Evolutionary conservation across 2,888 invertebrate genomes (phyloP).

Genomic region (Coleophora deauratella): DNA sequence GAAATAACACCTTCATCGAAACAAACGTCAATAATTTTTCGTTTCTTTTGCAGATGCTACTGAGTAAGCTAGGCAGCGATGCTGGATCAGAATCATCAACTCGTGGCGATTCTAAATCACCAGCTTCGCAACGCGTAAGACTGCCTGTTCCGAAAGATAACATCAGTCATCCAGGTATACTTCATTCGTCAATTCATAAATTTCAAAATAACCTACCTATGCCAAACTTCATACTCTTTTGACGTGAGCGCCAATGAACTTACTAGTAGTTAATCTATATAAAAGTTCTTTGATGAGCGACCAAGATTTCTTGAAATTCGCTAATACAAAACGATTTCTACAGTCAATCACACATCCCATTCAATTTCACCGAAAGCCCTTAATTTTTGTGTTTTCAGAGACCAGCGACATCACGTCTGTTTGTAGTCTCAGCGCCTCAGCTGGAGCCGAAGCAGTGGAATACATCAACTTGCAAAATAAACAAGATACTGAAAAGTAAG

Average conservation of each 20-base stretch:
- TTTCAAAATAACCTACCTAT: too few species aligned
- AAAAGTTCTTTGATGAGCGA: too few species aligned
- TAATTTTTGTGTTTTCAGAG: conserved; percentile 49
- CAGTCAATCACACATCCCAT: too few species aligned
- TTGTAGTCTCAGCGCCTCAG: conserved; percentile 80
- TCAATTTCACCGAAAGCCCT: too few species aligned
- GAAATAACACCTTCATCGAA: too few species aligned
- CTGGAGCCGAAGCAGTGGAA: conserved; percentile 69
- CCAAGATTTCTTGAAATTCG: too few species aligned
- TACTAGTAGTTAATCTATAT: too few species aligned
- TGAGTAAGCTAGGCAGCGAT: conserved; percentile 79
- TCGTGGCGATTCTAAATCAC: conserved; percentile 49
- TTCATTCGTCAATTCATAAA: too few species aligned
- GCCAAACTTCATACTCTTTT: too few species aligned
- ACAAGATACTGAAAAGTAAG: conserved; percentile 39
- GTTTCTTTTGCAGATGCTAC: conserved; percentile 70
- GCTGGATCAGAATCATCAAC: conserved; percentile 61
- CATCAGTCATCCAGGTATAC: conserved; percentile 70
- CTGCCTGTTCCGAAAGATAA: conserved; percentile 71
- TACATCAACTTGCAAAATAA: conserved; percentile 50
- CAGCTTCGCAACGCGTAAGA: conserved; percentile 44
- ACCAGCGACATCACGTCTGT: conserved; percentile 83
- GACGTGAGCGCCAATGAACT: too few species aligned
- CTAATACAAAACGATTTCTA: too few species aligned
- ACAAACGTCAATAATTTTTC: too few species aligned